Percentiles rank a stretch among this genome's conserved stretches.
phyloP scores from a whole-genome alignment of 2,888 invertebrate species.

The Hecatera dysodea region DNA sequence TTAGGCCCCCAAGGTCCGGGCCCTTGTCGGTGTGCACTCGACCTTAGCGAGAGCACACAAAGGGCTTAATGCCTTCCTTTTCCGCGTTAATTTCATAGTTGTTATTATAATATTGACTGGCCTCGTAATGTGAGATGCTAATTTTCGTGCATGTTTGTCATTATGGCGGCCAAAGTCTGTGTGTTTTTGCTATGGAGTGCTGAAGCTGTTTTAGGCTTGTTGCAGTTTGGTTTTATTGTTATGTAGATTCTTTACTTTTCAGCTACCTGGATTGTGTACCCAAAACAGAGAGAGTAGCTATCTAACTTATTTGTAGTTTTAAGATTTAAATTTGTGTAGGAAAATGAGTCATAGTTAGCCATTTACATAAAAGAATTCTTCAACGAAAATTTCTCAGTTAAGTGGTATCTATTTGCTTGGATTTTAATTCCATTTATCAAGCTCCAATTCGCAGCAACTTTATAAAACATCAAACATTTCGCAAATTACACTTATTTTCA shows the following conservation, averaged over 20 bases:
- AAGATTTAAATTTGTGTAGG: background rate
- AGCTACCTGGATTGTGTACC: background rate
- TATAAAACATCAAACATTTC: conserved; percentile 4
- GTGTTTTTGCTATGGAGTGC: background rate
- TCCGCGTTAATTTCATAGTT: conserved; percentile 62
- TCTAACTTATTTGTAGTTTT: background rate
- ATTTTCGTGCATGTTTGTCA: conserved; percentile 28
- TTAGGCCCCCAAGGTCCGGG: conserved; percentile 58
- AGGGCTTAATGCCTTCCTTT: conserved; percentile 64
- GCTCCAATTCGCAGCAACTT: background rate
- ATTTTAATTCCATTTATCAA: background rate
- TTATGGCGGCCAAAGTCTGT: background rate
- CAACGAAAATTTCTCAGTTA: background rate
- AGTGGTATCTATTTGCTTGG: background rate
- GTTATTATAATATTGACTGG: conserved; percentile 61
- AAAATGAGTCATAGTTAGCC: background rate
- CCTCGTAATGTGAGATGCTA: conserved; percentile 30
- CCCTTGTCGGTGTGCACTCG: conserved; percentile 63
- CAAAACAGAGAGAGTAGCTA: background rate
- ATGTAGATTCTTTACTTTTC: background rate
- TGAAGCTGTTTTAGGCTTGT: background rate
- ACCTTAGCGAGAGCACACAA: conserved; percentile 58
- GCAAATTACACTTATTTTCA: conserved; percentile 17
- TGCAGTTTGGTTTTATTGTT: background rate
- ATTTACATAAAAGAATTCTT: background rate